Conservation (phyloP, 2,888 invertebrate genomes). For the Phragmatobia fuliginosa region DNA sequence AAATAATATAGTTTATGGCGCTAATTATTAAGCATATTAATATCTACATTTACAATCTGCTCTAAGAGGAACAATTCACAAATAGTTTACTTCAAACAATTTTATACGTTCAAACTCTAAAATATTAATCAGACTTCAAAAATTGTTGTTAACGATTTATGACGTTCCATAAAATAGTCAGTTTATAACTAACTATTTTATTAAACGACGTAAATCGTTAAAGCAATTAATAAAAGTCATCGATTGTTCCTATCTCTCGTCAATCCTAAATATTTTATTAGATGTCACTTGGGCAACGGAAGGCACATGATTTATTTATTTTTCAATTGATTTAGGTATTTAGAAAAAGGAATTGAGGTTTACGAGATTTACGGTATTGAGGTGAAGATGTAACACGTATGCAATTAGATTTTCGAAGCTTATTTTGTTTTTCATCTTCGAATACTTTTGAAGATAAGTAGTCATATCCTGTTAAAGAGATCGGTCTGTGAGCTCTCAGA, state of each 20-base stretch:
- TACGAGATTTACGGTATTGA: no score
- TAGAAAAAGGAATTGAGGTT: background rate
- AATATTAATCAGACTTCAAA: background rate
- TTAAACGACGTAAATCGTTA: background rate
- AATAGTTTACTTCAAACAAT: background rate
- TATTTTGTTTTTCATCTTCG: background rate
- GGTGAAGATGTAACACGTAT: background rate
- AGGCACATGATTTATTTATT: background rate
- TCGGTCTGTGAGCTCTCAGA: conserved; percentile 1
- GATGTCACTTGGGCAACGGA: background rate
- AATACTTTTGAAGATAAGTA: background rate
- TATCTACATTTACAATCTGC: background rate
- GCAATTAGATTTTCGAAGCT: background rate
- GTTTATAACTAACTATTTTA: background rate
- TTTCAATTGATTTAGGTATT: background rate
- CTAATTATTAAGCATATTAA: background rate
- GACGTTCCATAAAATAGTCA: no score
- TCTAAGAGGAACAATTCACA: background rate
- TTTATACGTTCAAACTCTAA: background rate
- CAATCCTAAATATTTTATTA: background rate
- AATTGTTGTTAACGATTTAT: no score
- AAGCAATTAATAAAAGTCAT: background rate
- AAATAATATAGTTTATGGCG: background rate
- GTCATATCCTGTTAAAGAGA: background rate
- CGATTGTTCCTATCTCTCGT: background rate